These are phyloP conservation scores for Ips typographus DNA, from an alignment of 1,140 invertebrate species.

Conservation along the genomic window DNA sequence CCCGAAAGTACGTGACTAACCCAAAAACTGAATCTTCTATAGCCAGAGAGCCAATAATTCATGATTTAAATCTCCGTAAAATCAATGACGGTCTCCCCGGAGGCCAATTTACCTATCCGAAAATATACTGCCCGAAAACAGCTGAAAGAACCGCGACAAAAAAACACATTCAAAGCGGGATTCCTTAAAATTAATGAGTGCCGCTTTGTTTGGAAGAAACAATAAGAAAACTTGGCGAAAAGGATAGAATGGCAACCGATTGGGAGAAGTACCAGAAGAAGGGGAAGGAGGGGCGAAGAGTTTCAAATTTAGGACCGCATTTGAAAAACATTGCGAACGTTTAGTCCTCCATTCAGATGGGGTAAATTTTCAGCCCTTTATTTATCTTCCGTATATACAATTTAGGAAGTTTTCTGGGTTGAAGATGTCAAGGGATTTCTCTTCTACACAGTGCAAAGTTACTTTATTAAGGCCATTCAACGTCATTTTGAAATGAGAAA, in stretches of 20 bases:
- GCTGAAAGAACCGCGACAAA: slow-evolving; percentile 9
- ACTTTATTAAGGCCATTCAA: too few species aligned
- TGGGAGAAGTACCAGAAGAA: not conserved
- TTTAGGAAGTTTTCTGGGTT: not conserved
- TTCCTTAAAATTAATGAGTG: slow-evolving; percentile 12
- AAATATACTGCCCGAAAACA: not conserved
- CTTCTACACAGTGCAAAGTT: too few species aligned
- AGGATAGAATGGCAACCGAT: slow-evolving; percentile 13
- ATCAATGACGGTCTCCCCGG: not conserved
- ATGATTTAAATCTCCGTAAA: slow-evolving; percentile 2
- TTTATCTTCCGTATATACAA: not conserved
- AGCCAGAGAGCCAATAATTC: not conserved
- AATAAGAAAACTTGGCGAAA: slow-evolving; percentile 13
- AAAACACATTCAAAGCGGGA: not conserved
- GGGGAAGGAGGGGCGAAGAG: not conserved
- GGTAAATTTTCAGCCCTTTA: not conserved
- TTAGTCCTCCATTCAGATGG: slow-evolving; percentile 4
- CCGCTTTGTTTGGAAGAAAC: slow-evolving; percentile 4
- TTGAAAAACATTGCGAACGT: slow-evolving; percentile 9
- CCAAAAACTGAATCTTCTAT: too few species aligned
- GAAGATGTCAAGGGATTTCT: not conserved
- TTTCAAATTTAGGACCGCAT: slow-evolving; percentile 2
- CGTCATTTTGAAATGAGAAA: too few species aligned
- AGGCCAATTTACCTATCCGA: slow-evolving; percentile 1
- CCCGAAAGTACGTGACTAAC: too few species aligned